Evolutionary conservation across 1,140 invertebrate species (phyloP), one percentile per base, ranked within the genome.

Genomic region (Neoseiulus cucumeris): DNA sequence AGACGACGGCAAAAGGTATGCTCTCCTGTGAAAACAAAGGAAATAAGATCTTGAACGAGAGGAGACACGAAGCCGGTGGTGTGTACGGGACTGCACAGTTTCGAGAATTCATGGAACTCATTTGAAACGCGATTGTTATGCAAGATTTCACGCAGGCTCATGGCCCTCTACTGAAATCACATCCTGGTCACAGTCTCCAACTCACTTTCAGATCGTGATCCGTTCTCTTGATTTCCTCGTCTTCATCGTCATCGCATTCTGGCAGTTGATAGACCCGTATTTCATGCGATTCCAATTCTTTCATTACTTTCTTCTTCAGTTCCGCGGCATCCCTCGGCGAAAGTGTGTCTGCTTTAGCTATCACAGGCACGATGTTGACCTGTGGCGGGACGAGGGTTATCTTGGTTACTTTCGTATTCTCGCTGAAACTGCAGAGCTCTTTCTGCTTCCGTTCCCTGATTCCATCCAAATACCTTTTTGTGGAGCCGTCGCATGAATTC

Each of bases 1-100:
- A 92, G 33, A 98, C 87, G 0, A 98, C 89, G 39, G 94, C 94
- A 76, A 98, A 98, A 0, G 94, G 95, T 42, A 96, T 84, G 22
- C 86, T 86, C 0, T 87, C 87, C 72, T 73, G 30, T 30, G 69
- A 66, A 7, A 55, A 64, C 25, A 18, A 68, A 47, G 25, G 47
- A 39, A 39, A 6, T 9, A 39, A 9, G 33, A 4, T 6, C 9
- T 39, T 39, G 33, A 9, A 6, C 33, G 33, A 4, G 4, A 39
- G 4, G 33, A 6, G 4, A 39, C 9, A 4, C 4, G 9, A 9
- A 39, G 33, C 33, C 33, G 33, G 33, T n/a, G n/a, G n/a, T n/a
- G n/a, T n/a, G n/a, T n/a, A n/a, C n/a, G n/a, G n/a, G n/a, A n/a
- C n/a, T n/a, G n/a, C n/a, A n/a, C n/a, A n/a, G n/a, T n/a, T n/a